A percentile compares a stretch with the other conserved stretches of the same genome.
Evolutionary conservation across 2,797 vertebrate genomes (phyloP).

Genomic region (Sebastes kiyomatsui): DNA sequence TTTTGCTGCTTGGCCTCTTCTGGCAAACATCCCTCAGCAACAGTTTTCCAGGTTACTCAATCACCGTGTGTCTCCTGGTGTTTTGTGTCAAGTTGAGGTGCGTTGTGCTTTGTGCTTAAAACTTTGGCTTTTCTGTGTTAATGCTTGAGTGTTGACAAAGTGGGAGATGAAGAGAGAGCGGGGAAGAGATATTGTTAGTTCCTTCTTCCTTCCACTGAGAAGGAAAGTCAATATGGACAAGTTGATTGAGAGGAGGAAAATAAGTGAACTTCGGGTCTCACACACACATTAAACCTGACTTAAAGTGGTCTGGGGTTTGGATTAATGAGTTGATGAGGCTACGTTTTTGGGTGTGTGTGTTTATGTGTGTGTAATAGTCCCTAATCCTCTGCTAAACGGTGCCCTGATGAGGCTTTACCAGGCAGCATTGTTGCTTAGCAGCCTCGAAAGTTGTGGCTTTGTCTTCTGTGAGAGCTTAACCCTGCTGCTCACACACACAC

Average conservation of each 20-base stretch:
- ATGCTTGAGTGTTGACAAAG: not conserved
- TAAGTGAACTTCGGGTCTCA: slow-evolving; percentile 14
- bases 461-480: slow-evolving; percentile 83
- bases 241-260: slow-evolving; percentile 9
- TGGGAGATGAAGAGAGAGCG: not conserved
- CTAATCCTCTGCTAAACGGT: slow-evolving; percentile 77
- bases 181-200: not conserved
- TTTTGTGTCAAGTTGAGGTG: not conserved
- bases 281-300: slow-evolving; percentile 33
- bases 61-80: not conserved
- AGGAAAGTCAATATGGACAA: not conserved
- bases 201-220: slow-evolving; percentile 1
- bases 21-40: not conserved
- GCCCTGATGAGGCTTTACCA: slow-evolving; percentile 74
- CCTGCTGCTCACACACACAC: slow-evolving; percentile 55
- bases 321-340: slow-evolving; percentile 50
- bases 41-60: slow-evolving; percentile 17
- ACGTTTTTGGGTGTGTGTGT: slow-evolving; percentile 44
- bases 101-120: not conserved
- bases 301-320: slow-evolving; percentile 42
- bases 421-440: slow-evolving; percentile 77
- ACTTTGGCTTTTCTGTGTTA: not conserved
- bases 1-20: slow-evolving; percentile 1
- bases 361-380: slow-evolving; percentile 59
- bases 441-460: slow-evolving; percentile 77